Evolutionary conservation across 2,797 vertebrate species (phyloP).

Genomic region (Echiichthys vipera): DNA sequence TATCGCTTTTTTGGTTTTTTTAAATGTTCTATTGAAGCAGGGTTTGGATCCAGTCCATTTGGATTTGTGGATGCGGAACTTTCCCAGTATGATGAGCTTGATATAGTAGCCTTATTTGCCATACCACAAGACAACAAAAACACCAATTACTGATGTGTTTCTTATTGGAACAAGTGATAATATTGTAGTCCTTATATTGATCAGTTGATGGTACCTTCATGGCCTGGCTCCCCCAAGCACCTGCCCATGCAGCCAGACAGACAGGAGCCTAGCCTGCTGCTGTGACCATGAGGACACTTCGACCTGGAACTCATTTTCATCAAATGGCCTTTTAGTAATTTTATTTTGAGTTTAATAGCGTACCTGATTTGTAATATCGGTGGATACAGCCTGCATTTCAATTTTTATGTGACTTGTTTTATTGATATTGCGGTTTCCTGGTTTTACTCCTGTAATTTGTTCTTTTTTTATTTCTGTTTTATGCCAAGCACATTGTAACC

Average conservation of each 20-base stretch:
- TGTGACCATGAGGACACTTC: not conserved
- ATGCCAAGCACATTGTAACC: not conserved
- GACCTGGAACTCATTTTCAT: not conserved
- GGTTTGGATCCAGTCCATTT: too few species aligned
- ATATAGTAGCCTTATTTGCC: too few species aligned
- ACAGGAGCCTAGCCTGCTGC: not conserved
- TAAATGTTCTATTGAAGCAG: too few species aligned
- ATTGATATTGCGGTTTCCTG: constrained; percentile 1
- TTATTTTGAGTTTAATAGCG: not conserved
- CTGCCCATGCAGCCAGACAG: not conserved
- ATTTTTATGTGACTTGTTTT: not conserved
- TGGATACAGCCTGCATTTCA: not conserved
- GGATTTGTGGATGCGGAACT: too few species aligned
- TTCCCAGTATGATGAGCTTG: too few species aligned
- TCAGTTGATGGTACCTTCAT: not conserved
- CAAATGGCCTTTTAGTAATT: not conserved
- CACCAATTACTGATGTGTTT: not conserved
- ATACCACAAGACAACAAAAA: not conserved
- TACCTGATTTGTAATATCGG: not conserved
- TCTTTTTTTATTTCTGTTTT: not conserved
- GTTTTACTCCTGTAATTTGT: constrained; percentile 7
- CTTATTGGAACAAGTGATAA: not conserved
- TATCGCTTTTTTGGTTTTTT: too few species aligned
- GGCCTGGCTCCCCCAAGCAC: not conserved
- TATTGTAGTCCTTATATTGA: constrained; percentile 4